Evolutionary conservation across 2,888 invertebrate species (phyloP), one percentile per base, ranked within the genome.

Genomic region (Torymus aiolomorphi): DNA sequence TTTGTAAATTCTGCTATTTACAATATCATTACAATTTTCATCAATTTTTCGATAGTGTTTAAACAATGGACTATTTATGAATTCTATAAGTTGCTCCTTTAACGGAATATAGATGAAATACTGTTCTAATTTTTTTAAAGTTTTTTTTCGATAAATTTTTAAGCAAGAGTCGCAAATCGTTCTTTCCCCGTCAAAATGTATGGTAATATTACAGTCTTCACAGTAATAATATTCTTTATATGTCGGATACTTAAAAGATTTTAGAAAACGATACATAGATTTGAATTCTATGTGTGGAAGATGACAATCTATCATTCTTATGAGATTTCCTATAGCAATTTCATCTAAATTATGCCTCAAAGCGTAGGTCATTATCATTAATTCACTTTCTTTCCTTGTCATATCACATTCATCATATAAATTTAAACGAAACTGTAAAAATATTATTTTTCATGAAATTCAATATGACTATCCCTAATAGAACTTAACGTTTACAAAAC

Each of bases 241-340:
- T 10, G 11, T 1, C 8, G 62, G 62, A 62, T 18, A 11, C 0
- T 8, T 18, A 20, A 62, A 24, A 62, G 20, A 24, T 24, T 62
- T 62, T 0, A 62, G 20, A 31, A 18, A 62, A 8, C 62, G 0
- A 42, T 62, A 62, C 2, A 20, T 62, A 5, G 62, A 62, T 31
- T 24, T 18, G 20, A 20, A 31, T 31, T 24, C 20, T 0, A 10
- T 62, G 62, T 62, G 14, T 20, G 62, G 62, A 8, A 62, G 14
- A 62, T 62, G 20, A 2, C 62, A 62, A 62, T 62, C 62, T 13
- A 56, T 56, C 12, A 52, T 52, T 11, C 52, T n/a, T n/a, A n/a
- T n/a, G n/a, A n/a, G n/a, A n/a, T n/a, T n/a, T n/a, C n/a, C n/a
- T n/a, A n/a, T n/a, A n/a, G n/a, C n/a, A n/a, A n/a, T n/a, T n/a